Evolutionary conservation across 1,140 invertebrate species (phyloP).

Genomic region (Drosophila triauraria): DNA sequence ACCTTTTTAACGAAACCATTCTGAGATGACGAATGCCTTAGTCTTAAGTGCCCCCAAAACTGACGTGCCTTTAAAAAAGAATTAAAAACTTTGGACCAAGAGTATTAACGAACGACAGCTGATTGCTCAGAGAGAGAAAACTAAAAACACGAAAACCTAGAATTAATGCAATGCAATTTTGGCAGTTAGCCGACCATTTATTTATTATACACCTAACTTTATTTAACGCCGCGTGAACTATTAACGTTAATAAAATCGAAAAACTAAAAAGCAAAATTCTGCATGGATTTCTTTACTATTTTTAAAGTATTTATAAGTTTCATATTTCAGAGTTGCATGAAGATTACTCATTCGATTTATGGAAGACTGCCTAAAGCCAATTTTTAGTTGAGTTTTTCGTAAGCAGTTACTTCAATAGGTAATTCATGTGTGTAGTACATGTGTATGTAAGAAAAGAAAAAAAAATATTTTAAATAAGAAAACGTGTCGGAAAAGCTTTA

Average conservation of each 20-base stretch:
- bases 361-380: neutral
- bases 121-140: slow-evolving; percentile 31
- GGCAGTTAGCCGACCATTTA: slow-evolving; percentile 59
- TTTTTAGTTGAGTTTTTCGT: neutral
- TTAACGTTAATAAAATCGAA: slow-evolving; percentile 55
- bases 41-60: slow-evolving; percentile 46
- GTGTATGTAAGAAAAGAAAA: fast-evolving
- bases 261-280: slow-evolving; percentile 1
- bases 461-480: no score
- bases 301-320: neutral
- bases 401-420: neutral
- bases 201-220: slow-evolving; percentile 70
- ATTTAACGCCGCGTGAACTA: slow-evolving; percentile 35
- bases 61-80: slow-evolving; percentile 35
- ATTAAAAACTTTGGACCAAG: slow-evolving; percentile 37
- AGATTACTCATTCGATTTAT: neutral
- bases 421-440: neutral
- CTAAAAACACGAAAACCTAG: slow-evolving; percentile 30
- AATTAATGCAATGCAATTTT: slow-evolving; percentile 74
- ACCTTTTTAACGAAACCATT: slow-evolving; percentile 25
- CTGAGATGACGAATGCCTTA: slow-evolving; percentile 20
- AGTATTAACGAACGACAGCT: slow-evolving; percentile 52
- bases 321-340: neutral
- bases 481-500: no score
- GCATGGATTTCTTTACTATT: neutral